phyloP scores from a whole-genome alignment of 1,140 invertebrate genomes.

The Choristoneura fumiferana region DNA sequence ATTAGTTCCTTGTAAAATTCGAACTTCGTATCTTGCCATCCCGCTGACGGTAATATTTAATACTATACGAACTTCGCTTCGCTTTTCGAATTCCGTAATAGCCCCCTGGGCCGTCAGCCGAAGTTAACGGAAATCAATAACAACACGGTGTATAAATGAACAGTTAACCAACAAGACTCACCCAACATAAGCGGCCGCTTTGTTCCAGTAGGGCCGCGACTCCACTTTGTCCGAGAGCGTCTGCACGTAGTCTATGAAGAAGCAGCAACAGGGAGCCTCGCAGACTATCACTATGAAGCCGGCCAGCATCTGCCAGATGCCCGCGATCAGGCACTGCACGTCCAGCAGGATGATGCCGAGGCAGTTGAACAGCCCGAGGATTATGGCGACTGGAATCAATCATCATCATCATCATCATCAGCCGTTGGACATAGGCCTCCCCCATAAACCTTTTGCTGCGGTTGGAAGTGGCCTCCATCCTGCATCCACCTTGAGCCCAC shows the following conservation, averaged over 20 bases:
- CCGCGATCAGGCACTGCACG: constrained; percentile 86
- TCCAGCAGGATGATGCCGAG: constrained; percentile 83
- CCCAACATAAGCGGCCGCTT: constrained; percentile 91
- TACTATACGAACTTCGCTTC: too few relatives aligned
- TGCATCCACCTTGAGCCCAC: too few relatives aligned
- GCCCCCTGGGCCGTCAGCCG: too few relatives aligned
- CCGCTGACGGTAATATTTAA: too few relatives aligned
- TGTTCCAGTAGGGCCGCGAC: constrained; percentile 91
- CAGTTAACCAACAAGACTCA: constrained; percentile 77
- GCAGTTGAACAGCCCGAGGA: constrained; percentile 90
- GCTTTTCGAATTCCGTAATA: too few relatives aligned
- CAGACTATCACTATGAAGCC: constrained; percentile 92
- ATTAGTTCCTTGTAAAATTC: too few relatives aligned
- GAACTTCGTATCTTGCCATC: too few relatives aligned
- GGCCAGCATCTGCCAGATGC: constrained; percentile 93
- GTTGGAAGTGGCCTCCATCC: too few relatives aligned
- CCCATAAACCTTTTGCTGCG: too few relatives aligned
- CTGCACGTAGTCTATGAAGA: constrained; percentile 96
- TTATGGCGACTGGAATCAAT: constrained; percentile 88
- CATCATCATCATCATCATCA: neutral
- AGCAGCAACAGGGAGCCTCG: constrained; percentile 96
- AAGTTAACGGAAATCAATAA: too few relatives aligned
- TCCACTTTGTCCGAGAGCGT: constrained; percentile 89
- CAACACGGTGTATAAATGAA: too few relatives aligned
- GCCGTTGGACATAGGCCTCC: too few relatives aligned